Evolutionary conservation across 2,113 vertebrate species (phyloP), one percentile per base, ranked within the genome.

Genomic region (Rynchops niger): DNA sequence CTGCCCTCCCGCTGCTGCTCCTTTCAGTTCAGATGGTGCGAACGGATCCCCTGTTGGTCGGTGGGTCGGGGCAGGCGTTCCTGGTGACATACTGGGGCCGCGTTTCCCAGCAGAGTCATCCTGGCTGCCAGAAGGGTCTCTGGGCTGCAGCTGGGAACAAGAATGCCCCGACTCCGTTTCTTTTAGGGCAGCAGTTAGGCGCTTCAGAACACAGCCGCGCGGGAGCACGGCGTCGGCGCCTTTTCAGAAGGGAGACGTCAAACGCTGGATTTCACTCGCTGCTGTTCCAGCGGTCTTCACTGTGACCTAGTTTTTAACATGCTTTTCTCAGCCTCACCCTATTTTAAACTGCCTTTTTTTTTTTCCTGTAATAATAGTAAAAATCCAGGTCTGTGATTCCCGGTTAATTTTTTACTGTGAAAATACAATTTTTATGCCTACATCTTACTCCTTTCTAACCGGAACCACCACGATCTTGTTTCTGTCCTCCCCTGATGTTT

Each of bases 221-320:
- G 40, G 16, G 43, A 74, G 36, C 1, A 4, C 0, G 1, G 9
- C 0, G 5, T 2, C 4, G 5, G 43, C 50, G 70, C 61, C 5
- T 6, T 30, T 62, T 21, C 38, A 38, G 58, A 84, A 61, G 34
- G 50, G 50, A 56, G 43, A 34, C 13, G 5, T 38, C 66, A 22
- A 13, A 30, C 4, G 2, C 66, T 53, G 50, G 23, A 9, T 77
- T 78, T n/a, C 14, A 9, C 32, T 86, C 65, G 34, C 40, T 92
- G 63, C 38, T 78, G 12, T 73, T 78, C 47, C 36, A 72, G 66
- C 61, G 25, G 23, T 16, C 29, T 71, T 78, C 38, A 12, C 0
- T 79, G 69, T 79, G 69, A 52, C 26, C 38, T 79, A 20, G 15
- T 38, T 92, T 85, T 77, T 56, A 80, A 49, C 15, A 0, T 6